Percentiles rank a stretch among this genome's conserved stretches.
Evolutionary conservation across 2,113 vertebrate species (phyloP).

Genomic region (Eptesicus fuscus): DNA sequence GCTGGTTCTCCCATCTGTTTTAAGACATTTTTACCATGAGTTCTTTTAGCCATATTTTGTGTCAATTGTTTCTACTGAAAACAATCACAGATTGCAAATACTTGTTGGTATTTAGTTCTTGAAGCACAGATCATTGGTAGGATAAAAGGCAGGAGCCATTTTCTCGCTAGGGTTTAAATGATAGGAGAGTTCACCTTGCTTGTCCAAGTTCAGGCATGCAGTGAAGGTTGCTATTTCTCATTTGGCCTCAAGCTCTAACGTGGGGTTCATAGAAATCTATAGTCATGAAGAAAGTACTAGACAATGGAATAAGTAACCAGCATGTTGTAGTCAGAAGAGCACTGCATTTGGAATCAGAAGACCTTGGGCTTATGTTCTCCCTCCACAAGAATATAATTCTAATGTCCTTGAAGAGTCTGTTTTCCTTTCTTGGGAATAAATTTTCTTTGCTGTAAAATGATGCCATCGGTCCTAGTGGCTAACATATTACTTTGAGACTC

Average conservation of each 20-base stretch:
- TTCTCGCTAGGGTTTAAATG: background rate
- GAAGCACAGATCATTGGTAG: background rate
- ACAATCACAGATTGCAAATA: conserved; percentile 1
- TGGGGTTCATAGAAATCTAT: background rate
- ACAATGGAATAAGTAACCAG: background rate
- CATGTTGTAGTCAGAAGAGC: background rate
- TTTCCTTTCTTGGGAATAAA: background rate
- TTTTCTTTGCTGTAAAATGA: background rate
- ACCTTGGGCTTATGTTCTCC: background rate
- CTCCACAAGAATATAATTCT: background rate
- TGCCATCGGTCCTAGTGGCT: background rate
- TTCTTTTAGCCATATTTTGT: background rate
- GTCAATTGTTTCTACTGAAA: background rate
- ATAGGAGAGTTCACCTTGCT: background rate
- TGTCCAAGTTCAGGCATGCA: background rate
- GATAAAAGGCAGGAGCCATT: background rate
- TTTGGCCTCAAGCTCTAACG: background rate
- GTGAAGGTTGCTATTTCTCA: background rate
- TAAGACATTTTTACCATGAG: background rate
- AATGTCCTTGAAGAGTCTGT: background rate
- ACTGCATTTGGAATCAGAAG: background rate
- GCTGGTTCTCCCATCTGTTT: background rate
- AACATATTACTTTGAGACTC: background rate
- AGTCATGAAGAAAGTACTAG: background rate
- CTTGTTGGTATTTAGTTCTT: background rate